phyloP scores from a whole-genome alignment of 2,797 vertebrate genomes.

The Tokudaia muenninki region DNA sequence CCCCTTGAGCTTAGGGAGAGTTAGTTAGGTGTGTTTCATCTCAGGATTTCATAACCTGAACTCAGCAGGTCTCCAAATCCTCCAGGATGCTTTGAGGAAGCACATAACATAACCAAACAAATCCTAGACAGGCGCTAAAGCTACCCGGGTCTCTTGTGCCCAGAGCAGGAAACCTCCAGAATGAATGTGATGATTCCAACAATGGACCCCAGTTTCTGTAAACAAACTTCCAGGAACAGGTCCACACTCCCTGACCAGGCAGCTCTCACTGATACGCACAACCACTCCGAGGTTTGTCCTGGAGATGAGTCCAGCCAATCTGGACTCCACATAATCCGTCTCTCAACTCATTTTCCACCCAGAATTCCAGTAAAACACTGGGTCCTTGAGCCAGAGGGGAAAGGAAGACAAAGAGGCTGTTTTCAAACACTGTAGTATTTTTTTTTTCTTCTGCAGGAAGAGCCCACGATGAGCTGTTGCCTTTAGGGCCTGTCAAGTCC shows the following conservation, averaged over 20 bases:
- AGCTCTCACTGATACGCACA: accelerated
- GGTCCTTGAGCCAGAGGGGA: neutral
- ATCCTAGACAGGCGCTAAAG: neutral
- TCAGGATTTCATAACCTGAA: conserved; percentile 33
- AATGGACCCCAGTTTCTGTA: neutral
- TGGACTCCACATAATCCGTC: neutral
- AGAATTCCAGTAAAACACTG: neutral
- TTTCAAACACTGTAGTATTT: neutral
- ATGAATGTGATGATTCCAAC: neutral
- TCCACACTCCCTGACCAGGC: neutral
- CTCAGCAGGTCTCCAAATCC: neutral
- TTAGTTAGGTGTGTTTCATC: neutral
- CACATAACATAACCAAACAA: neutral
- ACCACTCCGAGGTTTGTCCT: neutral
- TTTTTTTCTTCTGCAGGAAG: neutral
- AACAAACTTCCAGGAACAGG: neutral
- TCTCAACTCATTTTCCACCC: neutral
- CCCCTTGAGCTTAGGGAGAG: neutral
- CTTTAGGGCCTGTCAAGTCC: neutral
- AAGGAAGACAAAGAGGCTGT: neutral
- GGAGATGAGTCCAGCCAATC: neutral
- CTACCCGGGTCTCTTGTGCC: neutral
- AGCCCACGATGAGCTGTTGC: neutral
- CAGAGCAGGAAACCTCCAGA: neutral
- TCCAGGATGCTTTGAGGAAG: conserved; percentile 9